Conservation (phyloP, 2,888 invertebrate species). For the Dysmachus trigonus region DNA sequence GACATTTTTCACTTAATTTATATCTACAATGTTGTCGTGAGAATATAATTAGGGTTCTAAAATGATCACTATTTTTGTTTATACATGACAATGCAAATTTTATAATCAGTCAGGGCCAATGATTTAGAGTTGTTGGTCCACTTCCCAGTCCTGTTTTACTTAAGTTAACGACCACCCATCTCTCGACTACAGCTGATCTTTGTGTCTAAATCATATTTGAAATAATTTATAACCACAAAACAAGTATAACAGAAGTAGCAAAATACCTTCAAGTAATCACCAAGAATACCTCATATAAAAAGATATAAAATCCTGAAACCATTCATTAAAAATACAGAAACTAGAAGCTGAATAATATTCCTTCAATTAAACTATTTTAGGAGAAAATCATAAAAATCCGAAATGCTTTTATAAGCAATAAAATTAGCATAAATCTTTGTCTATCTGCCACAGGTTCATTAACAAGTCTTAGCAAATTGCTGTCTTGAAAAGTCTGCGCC, state of each 20-base stretch:
- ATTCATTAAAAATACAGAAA: background rate
- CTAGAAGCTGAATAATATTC: background rate
- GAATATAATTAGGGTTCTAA: background rate
- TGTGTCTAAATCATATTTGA: background rate
- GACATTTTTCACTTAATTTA: background rate
- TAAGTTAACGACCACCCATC: background rate
- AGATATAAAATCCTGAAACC: background rate
- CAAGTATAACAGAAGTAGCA: background rate
- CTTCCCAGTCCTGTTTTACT: background rate
- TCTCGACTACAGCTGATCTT: background rate
- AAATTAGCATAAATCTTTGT: background rate
- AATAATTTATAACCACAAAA: background rate
- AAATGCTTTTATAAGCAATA: background rate
- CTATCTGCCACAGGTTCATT: background rate
- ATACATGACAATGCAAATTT: background rate
- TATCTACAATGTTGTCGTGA: background rate
- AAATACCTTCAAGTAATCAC: background rate
- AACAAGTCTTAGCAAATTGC: background rate
- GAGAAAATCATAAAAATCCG: background rate
- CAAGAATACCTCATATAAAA: background rate
- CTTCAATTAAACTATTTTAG: background rate
- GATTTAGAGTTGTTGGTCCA: background rate
- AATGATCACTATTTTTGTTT: no score
- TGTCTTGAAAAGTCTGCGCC: background rate
- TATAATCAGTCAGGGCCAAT: background rate